Evolutionary conservation across 2,888 invertebrate genomes (phyloP), one percentile per base, ranked within the genome.

Genomic region (Agriotes lineatus): DNA sequence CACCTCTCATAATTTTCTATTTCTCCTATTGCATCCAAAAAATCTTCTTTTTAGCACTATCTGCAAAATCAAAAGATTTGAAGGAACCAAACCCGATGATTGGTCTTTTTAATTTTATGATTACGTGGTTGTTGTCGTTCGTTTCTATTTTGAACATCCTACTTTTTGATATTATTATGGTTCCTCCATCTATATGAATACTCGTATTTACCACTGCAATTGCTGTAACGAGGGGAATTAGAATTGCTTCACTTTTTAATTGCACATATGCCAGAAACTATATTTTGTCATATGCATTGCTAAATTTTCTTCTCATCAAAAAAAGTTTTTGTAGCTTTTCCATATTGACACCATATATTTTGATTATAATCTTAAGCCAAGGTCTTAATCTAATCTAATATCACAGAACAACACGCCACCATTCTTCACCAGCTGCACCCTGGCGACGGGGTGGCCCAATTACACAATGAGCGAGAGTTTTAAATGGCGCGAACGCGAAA

Each of bases 191-290:
- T 42, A 42, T 16, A 18, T 42, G 42, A 42, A 42, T 42, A 42
- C 18, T 42, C 16, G 42, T 42, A 42, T 16, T 18, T 9, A 7
- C 42, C 16, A 42, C 42, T 42, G 42, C 42, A 42, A 42, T 18
- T 42, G n/a, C 18, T 42, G 18, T 42, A 9, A 42, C 18, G 16
- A 18, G 42, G 18, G 42, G 42, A 42, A 42, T 42, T 18, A 18
- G 42, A 42, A 42, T 42, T 42, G 42, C 14, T 42, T 42, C 42
- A 42, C 42, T 42, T 18, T 42, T 42, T 16, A 42, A 42, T 18
- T 42, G 42, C 6, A 42, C 18, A 42, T 42, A 18, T 9, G 7
- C 42, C 1, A 42, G 42, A 42, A 42, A 42, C 42, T 42, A 16
- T 18, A 42, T 42, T 42, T 42, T 42, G 42, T 42, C 42, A 18